Percentiles rank a stretch among this genome's conserved stretches.
Evolutionary conservation across 1,140 invertebrate species (phyloP).

Genomic region (Druon quercuslanigerum): DNA sequence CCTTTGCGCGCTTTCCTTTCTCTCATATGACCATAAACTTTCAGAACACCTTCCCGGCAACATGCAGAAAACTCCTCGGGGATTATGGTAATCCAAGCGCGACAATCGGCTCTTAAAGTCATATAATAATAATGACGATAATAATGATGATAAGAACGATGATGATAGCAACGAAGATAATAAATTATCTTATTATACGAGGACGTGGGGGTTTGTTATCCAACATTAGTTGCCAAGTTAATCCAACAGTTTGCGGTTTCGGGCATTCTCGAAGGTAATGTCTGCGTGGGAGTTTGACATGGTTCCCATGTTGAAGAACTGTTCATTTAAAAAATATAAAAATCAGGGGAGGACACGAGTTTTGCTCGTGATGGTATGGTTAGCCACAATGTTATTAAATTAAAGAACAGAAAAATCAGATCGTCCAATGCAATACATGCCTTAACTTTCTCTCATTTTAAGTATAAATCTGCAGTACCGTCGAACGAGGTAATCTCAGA

Average conservation of each 20-base stretch:
- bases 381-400: neutral
- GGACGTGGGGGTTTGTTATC: neutral
- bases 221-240: neutral
- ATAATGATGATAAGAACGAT: neutral
- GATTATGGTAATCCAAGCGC: slow-evolving; percentile 55
- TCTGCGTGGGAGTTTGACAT: slow-evolving; percentile 15
- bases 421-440: neutral
- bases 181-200: slow-evolving; percentile 6
- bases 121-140: slow-evolving; percentile 11
- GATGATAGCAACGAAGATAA: neutral
- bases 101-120: slow-evolving; percentile 56
- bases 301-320: neutral
- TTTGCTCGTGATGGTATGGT: neutral
- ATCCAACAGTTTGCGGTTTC: slow-evolving; percentile 7
- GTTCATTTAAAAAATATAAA: neutral
- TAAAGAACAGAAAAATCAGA: neutral
- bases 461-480: too few relatives aligned
- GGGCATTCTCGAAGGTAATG: neutral
- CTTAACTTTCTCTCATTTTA: too few relatives aligned
- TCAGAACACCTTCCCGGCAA: slow-evolving; percentile 54
- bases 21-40: slow-evolving; percentile 61
- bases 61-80: slow-evolving; percentile 50
- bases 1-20: slow-evolving; percentile 33
- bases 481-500: too few relatives aligned
- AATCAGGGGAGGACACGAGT: neutral